Conservation (phyloP, 2,888 invertebrate genomes). For the Orthosia gothica region DNA sequence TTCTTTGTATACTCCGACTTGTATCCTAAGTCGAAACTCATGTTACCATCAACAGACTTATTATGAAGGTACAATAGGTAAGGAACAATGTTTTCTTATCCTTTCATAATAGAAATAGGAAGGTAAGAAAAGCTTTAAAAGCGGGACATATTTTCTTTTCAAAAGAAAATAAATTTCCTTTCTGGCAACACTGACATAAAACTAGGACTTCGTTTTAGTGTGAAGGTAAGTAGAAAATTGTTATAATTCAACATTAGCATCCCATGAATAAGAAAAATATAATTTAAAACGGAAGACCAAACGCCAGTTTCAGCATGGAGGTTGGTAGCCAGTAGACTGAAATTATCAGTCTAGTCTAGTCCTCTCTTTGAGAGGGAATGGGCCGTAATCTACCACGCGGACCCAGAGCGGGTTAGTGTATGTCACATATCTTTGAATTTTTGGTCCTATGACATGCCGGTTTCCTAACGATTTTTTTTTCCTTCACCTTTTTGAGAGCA, state of each 20-base stretch:
- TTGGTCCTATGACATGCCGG: no score
- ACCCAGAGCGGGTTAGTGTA: no score
- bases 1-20: conserved; percentile 84
- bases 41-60: conserved; percentile 82
- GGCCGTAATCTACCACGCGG: no score
- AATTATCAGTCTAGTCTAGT: not conserved
- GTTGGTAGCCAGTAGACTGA: not conserved
- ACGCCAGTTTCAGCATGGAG: not conserved
- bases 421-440: no score
- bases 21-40: conserved; percentile 87
- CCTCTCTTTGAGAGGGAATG: no score
- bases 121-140: conserved; percentile 70
- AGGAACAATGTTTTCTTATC: conserved; percentile 76
- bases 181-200: conserved; percentile 40
- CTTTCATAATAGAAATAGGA: conserved; percentile 73
- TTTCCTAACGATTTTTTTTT: no score
- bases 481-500: no score
- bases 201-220: conserved; percentile 31
- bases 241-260: not conserved
- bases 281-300: not conserved
- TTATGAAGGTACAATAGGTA: conserved; percentile 77
- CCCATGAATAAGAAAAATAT: not conserved
- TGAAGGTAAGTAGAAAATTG: not conserved
- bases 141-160: conserved; percentile 62
- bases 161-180: conserved; percentile 65